These are phyloP conservation scores for Passer montanus DNA, from an alignment of 2,113 vertebrate genomes.

Conservation along the genomic window DNA sequence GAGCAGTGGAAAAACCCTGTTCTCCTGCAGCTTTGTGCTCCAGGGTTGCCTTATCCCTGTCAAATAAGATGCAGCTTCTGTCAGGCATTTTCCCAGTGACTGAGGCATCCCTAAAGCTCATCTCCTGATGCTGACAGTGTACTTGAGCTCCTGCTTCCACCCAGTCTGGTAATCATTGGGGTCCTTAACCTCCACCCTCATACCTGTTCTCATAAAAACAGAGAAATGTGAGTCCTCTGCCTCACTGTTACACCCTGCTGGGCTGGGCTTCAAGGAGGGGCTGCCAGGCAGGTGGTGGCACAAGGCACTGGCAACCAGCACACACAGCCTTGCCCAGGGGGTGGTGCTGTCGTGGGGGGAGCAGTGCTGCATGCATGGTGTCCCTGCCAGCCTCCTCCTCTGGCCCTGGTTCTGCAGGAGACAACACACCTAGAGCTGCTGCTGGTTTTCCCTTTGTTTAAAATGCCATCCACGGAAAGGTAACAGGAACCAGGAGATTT, in stretches of 20 bases:
- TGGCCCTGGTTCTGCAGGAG: not conserved
- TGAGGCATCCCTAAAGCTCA: not conserved
- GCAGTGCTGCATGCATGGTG: rapidly evolving
- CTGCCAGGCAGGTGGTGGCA: not conserved
- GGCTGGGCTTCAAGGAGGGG: not conserved
- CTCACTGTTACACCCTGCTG: not conserved
- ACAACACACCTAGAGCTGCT: not conserved
- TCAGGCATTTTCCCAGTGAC: not conserved
- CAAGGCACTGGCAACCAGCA: not conserved
- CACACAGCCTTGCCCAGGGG: not conserved
- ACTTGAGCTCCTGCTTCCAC: not conserved
- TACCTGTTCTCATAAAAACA: not conserved
- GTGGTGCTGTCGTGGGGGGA: not conserved
- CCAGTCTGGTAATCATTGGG: rapidly evolving
- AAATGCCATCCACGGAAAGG: not conserved
- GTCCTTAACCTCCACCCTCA: not conserved
- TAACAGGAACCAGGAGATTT: not conserved
- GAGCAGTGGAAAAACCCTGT: constrained; percentile 27
- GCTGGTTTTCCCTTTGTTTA: not conserved
- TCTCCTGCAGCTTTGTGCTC: constrained; percentile 28
- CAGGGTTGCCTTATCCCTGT: not conserved
- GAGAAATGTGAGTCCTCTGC: not conserved
- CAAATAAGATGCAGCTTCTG: not conserved
- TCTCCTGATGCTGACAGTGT: not conserved
- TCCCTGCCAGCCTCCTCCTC: not conserved